phyloP scores from a whole-genome alignment of 2,888 invertebrate species.

The Clepsis dumicolana region DNA sequence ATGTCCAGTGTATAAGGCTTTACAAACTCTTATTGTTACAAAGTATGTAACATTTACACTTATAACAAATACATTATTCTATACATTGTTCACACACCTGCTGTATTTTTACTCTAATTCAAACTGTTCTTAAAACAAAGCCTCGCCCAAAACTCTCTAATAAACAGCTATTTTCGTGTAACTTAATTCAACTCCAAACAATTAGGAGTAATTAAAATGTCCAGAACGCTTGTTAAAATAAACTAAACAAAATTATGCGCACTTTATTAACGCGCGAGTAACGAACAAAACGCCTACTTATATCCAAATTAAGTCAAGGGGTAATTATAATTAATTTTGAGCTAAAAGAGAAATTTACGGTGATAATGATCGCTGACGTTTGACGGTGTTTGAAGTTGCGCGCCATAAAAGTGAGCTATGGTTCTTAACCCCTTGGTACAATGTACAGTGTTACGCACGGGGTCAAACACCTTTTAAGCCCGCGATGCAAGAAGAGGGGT shows the following conservation, averaged over 20 bases:
- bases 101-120: too few relatives aligned
- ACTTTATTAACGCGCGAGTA: constrained; percentile 25
- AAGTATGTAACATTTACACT: too few relatives aligned
- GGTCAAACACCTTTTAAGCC: too few relatives aligned
- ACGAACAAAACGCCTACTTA: constrained; percentile 31
- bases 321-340: constrained; percentile 33
- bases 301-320: constrained; percentile 24
- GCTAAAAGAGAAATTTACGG: constrained; percentile 26
- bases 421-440: not conserved
- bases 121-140: not conserved
- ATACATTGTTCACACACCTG: too few relatives aligned
- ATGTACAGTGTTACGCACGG: not conserved
- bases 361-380: constrained; percentile 22
- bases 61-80: not conserved
- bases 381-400: not conserved
- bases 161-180: constrained; percentile 4
- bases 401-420: not conserved
- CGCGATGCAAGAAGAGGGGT: too few relatives aligned
- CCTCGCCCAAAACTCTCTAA: not conserved
- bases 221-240: constrained; percentile 24
- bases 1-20: too few relatives aligned
- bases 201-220: constrained; percentile 24
- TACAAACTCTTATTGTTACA: too few relatives aligned
- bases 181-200: constrained; percentile 8
- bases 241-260: constrained; percentile 34